Conservation (phyloP, 92 coral and sea anemone genomes). For the Umimayanthus chanpuru region DNA sequence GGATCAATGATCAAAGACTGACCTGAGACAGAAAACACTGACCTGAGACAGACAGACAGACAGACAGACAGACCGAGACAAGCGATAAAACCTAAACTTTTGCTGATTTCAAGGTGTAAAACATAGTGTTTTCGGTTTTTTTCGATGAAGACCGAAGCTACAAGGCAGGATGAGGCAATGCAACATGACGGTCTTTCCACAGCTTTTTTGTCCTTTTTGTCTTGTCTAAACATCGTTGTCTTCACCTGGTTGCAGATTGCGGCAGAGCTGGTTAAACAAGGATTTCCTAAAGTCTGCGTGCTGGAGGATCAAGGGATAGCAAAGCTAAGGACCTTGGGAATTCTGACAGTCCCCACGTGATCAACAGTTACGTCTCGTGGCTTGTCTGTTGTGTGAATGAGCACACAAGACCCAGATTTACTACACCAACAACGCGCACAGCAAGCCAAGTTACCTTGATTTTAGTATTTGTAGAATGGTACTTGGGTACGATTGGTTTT, state of each 20-base stretch:
- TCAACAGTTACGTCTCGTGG: neutral
- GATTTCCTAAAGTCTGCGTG: conserved; percentile 89
- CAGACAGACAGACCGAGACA: too few species aligned
- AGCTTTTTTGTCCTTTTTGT: neutral
- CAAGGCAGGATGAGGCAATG: neutral
- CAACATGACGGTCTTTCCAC: neutral
- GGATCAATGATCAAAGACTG: neutral
- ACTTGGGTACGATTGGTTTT: too few species aligned
- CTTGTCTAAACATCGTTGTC: neutral
- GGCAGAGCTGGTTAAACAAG: conserved; percentile 79
- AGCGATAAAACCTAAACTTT: neutral
- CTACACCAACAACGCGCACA: too few species aligned
- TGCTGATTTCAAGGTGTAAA: too few species aligned
- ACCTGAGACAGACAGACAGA: neutral
- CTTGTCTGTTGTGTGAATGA: neutral
- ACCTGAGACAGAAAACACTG: neutral
- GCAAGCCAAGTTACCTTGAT: too few species aligned
- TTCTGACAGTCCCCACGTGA: conserved; percentile 72
- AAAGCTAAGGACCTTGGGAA: conserved; percentile 68
- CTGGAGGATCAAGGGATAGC: conserved; percentile 89
- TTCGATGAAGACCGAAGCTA: neutral
- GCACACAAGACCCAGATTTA: neutral
- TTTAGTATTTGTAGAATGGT: too few species aligned
- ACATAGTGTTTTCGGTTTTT: too few species aligned
- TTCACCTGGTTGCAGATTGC: conserved; percentile 70